These are phyloP conservation scores for Branchellion lobata DNA, from an alignment of 2,888 invertebrate species.

Conservation along the genomic window DNA sequence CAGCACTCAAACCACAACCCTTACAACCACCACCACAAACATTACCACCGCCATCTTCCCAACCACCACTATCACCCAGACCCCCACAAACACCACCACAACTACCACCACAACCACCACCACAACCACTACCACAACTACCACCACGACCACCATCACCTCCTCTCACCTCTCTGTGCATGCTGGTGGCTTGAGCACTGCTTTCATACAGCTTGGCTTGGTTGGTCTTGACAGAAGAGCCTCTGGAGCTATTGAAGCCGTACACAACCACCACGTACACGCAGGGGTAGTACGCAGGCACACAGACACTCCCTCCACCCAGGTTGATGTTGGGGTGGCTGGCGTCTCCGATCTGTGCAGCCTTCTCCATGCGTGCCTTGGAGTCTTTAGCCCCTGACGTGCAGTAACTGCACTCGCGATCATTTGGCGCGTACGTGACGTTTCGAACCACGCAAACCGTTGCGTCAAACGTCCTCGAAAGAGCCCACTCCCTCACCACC, in stretches of 20 bases:
- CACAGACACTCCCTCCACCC: constrained; percentile 49
- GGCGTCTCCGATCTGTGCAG: background rate
- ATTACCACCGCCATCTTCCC: background rate
- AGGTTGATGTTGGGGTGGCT: constrained; percentile 46
- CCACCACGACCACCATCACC: too few relatives aligned
- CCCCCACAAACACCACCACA: background rate
- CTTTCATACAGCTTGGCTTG: constrained; percentile 50
- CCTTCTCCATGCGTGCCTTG: constrained; percentile 26
- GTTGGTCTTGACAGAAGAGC: background rate
- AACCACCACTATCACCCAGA: too few relatives aligned
- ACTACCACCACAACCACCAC: too few relatives aligned
- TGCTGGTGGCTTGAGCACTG: constrained; percentile 52
- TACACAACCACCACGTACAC: constrained; percentile 49
- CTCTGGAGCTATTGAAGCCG: background rate
- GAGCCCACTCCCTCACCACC: constrained; percentile 52
- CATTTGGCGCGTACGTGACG: constrained; percentile 46
- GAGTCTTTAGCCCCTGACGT: constrained; percentile 47
- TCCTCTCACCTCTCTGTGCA: constrained; percentile 46
- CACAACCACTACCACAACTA: too few relatives aligned
- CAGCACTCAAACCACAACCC: too few relatives aligned
- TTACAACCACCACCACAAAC: too few relatives aligned
- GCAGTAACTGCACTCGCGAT: constrained; percentile 50
- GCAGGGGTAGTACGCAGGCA: constrained; percentile 49
- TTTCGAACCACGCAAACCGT: constrained; percentile 48
- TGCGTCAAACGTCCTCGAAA: constrained; percentile 49